Conservation (phyloP, 2,797 vertebrate genomes). For the Acropternis orthonyx region DNA sequence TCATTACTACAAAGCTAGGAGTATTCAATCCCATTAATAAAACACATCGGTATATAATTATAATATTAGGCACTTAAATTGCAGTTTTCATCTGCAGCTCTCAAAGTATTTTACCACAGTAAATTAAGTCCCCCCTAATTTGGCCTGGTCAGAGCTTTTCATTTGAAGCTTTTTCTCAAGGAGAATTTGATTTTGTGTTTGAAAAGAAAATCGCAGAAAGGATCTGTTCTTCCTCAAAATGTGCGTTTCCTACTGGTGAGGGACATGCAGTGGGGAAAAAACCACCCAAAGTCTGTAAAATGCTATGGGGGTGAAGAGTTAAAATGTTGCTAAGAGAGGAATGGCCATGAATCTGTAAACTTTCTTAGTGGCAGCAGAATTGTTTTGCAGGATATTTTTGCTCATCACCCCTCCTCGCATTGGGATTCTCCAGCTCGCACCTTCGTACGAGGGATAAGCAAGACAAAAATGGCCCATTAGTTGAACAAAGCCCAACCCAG, state of each 20-base stretch:
- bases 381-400: accelerated
- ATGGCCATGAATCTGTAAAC: not conserved
- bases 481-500: accelerated
- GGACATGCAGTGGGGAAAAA: accelerated
- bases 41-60: slow-evolving; percentile 55
- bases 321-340: not conserved
- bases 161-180: not conserved
- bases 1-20: slow-evolving; percentile 56
- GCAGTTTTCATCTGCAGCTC: slow-evolving; percentile 58
- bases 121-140: slow-evolving; percentile 39
- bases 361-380: not conserved
- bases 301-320: not conserved
- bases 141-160: not conserved
- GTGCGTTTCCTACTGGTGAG: not conserved
- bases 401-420: accelerated
- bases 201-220: accelerated
- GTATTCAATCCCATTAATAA: slow-evolving; percentile 65
- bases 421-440: not conserved
- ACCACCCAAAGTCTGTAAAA: not conserved
- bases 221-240: not conserved
- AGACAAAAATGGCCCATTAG: accelerated
- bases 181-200: not conserved
- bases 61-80: slow-evolving; percentile 61
- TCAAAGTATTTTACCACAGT: slow-evolving; percentile 1
- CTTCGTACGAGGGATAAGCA: accelerated